These are phyloP conservation scores for Anthonomus grandis DNA, from an alignment of 1,140 invertebrate genomes.

Conservation along the genomic window DNA sequence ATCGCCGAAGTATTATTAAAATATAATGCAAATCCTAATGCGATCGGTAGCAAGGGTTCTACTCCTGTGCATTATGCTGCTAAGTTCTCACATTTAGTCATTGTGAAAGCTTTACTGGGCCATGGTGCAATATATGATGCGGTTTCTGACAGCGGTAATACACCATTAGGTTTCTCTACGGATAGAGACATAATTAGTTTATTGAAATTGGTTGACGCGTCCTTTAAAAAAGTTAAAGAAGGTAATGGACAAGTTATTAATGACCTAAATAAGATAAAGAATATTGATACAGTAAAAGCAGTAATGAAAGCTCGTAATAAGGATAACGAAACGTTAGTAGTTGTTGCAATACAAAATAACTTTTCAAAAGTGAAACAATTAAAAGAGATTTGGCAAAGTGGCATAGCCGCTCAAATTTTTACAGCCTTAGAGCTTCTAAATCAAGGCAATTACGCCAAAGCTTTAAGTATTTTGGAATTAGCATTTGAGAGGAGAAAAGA, in stretches of 20 bases:
- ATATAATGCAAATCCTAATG: too few species aligned
- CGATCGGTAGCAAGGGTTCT: too few species aligned
- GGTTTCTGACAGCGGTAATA: neutral
- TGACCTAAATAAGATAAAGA: conserved; percentile 1
- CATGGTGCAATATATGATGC: conserved; percentile 3
- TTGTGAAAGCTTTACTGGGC: neutral
- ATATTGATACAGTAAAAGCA: neutral
- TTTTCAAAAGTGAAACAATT: neutral
- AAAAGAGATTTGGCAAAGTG: neutral
- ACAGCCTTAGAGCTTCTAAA: neutral
- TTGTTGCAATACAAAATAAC: neutral
- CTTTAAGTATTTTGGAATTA: neutral
- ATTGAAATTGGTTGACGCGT: neutral
- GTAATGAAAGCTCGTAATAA: neutral
- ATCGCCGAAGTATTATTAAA: too few species aligned
- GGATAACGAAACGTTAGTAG: neutral
- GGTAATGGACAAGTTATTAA: neutral
- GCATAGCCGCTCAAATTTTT: neutral
- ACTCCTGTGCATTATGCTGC: too few species aligned
- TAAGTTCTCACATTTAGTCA: too few species aligned
- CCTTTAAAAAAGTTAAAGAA: neutral
- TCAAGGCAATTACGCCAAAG: neutral
- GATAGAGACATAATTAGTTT: neutral
- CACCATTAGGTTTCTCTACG: neutral
- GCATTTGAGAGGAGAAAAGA: neutral